Conservation (phyloP, 2,113 vertebrate genomes). For the Chaetops frenatus region DNA sequence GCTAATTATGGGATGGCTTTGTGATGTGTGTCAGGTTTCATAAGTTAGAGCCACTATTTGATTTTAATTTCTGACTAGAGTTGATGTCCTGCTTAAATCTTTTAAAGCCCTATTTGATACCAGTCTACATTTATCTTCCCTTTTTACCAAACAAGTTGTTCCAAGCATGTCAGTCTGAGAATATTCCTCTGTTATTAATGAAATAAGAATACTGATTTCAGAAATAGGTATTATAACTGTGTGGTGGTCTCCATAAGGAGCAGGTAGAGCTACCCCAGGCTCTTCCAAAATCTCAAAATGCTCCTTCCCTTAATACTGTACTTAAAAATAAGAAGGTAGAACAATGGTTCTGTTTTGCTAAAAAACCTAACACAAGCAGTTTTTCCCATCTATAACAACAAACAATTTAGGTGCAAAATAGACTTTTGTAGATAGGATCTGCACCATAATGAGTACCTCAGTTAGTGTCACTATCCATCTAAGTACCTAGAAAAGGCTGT, state of each 20-base stretch:
- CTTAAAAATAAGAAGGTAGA: background rate
- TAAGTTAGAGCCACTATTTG: background rate
- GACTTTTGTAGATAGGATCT: background rate
- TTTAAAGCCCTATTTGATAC: background rate
- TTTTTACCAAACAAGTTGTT: background rate
- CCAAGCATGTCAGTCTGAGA: background rate
- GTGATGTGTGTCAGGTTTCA: background rate
- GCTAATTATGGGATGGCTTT: background rate
- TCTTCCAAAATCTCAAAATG: background rate
- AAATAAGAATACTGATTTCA: background rate
- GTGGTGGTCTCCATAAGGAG: background rate
- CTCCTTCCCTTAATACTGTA: background rate
- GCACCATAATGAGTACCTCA: background rate
- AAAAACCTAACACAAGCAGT: background rate
- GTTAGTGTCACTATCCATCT: background rate
- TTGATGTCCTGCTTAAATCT: background rate
- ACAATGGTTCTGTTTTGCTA: background rate
- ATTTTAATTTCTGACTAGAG: background rate
- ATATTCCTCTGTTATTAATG: background rate
- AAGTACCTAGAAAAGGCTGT: background rate
- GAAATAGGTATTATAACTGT: background rate
- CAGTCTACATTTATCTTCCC: background rate
- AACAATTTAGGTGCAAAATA: constrained; percentile 8
- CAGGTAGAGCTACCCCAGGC: background rate
- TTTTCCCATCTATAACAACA: background rate